phyloP scores from a whole-genome alignment of 2,113 vertebrate species.

The Microtus ochrogaster region DNA sequence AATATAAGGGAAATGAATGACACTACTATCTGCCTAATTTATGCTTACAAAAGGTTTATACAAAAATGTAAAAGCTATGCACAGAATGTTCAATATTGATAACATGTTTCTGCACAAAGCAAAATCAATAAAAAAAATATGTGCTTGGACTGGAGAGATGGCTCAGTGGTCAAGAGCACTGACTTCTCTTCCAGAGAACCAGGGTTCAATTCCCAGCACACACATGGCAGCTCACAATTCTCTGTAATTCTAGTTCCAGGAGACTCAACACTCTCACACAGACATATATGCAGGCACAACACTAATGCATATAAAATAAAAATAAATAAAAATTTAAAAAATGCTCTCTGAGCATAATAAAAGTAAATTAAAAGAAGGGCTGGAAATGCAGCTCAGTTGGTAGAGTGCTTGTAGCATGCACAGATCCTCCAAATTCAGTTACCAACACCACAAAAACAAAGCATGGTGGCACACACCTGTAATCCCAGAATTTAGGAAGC shows the following conservation, averaged over 20 bases:
- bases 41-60: neutral
- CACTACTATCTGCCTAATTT: neutral
- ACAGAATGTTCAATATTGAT: constrained; percentile 9
- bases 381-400: neutral
- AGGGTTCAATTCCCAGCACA: neutral
- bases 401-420: neutral
- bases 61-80: neutral
- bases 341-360: neutral
- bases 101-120: neutral
- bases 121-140: neutral
- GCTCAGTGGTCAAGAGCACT: neutral
- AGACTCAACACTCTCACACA: neutral
- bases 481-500: neutral
- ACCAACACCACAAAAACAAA: neutral
- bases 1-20: neutral
- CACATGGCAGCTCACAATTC: neutral
- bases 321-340: neutral
- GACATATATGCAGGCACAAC: neutral
- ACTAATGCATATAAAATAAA: neutral
- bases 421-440: neutral
- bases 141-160: neutral
- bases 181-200: neutral
- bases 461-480: too few relatives aligned
- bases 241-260: neutral
- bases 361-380: neutral